Base-by-base conservation (phyloP, 2,797 vertebrate species). In the Rhyacichthys aspro region DNA sequence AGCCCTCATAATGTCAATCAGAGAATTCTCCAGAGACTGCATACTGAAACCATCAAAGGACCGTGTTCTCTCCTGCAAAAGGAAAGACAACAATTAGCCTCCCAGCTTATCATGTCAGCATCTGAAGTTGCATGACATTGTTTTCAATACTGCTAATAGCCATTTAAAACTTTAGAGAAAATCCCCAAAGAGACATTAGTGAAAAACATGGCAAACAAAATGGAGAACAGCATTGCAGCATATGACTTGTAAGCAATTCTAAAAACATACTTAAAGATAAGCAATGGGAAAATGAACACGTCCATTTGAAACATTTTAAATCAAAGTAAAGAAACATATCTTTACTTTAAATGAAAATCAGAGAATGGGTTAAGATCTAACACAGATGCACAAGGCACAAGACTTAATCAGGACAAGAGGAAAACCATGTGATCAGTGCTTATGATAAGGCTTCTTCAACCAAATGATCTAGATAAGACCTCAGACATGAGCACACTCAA, bases 1-100 rank as follows among this genome's bases (percentile, higher is more conserved):
- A 85, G 98, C 97, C 93, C 97, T 96, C 97, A 99, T 99, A 91
- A 99, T 99, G 93, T 99, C 98, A 90, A 98, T 98, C 90, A 99
- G 92, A 7, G 97, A 98, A 89, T 95, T 98, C 94, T 99, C 97
- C 92, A 99, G 91, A 82, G 98, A 99, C 82, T 98, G 96, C 97
- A 98, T 98, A 85, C 95, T 94, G 86, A 94, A 94, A 72, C 92
- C 90, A 88, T 94, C 98, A 90, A 98, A 98, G 72, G 97, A 94
- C 87, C 96, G 93, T 70, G 95, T 94, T 81, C 97, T 95, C 84
- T 99, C 97, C 96, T 98, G 93, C 80, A 92, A 88, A 93, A 89
- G 91, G 76, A 45, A 84, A 86, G 70, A 82, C 54, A 77, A 84
- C 68, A 76, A 84, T 89, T 82, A 88, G 68, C 63, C 34, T 71